Conservation (phyloP, 2,113 vertebrate genomes). For the Centropus unirufus region DNA sequence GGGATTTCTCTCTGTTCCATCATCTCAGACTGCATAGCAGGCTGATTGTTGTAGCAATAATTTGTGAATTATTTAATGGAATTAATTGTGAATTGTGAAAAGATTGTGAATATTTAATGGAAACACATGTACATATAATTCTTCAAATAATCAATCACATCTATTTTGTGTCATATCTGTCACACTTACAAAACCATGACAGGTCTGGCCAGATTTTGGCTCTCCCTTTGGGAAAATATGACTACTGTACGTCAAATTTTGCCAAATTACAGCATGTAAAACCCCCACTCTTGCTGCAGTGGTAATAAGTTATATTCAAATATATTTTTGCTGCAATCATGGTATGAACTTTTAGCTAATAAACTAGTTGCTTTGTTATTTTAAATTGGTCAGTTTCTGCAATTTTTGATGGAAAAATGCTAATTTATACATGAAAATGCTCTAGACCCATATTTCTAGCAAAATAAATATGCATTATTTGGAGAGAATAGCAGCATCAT, state of each 20-base stretch:
- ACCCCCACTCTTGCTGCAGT: background rate
- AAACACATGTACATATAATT: slow-evolving; percentile 1
- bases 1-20: background rate
- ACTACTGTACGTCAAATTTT: slow-evolving; percentile 59
- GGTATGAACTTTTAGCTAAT: background rate
- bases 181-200: slow-evolving; percentile 42
- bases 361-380: background rate
- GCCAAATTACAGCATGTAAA: slow-evolving; percentile 43
- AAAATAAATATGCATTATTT: background rate
- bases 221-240: slow-evolving; percentile 64
- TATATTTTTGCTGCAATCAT: background rate
- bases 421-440: background rate
- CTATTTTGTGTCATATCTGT: slow-evolving; percentile 38
- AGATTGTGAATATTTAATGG: background rate
- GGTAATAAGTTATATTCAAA: slow-evolving; percentile 3
- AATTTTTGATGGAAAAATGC: background rate
- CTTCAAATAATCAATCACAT: slow-evolving; percentile 56
- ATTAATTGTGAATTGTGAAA: too few species aligned
- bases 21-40: background rate
- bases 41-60: background rate
- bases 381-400: background rate
- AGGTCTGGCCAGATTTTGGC: slow-evolving; percentile 54
- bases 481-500: background rate
- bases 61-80: background rate
- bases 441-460: background rate